Percentiles rank a stretch among this genome's conserved stretches.
phyloP scores from a whole-genome alignment of 2,888 invertebrate species.

The Tipula unca region DNA sequence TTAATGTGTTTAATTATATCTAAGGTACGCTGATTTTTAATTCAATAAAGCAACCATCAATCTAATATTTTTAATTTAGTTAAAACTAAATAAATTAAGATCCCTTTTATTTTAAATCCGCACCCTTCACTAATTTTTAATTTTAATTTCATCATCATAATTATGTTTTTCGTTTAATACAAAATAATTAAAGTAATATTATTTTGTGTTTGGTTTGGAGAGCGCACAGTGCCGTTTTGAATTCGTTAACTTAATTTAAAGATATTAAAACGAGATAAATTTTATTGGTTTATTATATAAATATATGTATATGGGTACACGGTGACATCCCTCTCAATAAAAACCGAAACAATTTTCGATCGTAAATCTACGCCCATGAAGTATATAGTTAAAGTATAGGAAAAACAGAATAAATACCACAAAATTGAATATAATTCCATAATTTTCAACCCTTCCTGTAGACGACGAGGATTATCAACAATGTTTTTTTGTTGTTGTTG shows the following conservation, averaged over 20 bases:
- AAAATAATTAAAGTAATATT: not conserved
- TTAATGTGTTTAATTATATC: not conserved
- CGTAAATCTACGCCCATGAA: constrained; percentile 14
- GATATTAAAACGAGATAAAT: not conserved
- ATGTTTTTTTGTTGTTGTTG: too few relatives aligned
- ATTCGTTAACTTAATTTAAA: not conserved
- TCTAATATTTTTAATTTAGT: not conserved
- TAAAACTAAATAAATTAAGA: not conserved
- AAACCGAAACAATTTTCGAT: not conserved
- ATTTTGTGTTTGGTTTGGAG: not conserved
- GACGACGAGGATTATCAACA: not conserved
- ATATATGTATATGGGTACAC: too few relatives aligned
- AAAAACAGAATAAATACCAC: not conserved
- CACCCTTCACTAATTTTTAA: not conserved
- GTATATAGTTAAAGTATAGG: not conserved
- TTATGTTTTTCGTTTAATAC: not conserved
- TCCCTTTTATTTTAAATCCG: not conserved
- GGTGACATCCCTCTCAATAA: not conserved
- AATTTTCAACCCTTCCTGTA: constrained; percentile 8
- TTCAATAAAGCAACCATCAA: not conserved
- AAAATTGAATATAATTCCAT: constrained; percentile 14
- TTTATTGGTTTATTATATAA: constrained; percentile 14
- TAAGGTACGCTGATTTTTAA: not conserved
- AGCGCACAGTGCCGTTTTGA: not conserved
- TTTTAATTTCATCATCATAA: not conserved